Base-by-base conservation (phyloP, 1,140 invertebrate genomes). In the Hyles vespertilio region DNA sequence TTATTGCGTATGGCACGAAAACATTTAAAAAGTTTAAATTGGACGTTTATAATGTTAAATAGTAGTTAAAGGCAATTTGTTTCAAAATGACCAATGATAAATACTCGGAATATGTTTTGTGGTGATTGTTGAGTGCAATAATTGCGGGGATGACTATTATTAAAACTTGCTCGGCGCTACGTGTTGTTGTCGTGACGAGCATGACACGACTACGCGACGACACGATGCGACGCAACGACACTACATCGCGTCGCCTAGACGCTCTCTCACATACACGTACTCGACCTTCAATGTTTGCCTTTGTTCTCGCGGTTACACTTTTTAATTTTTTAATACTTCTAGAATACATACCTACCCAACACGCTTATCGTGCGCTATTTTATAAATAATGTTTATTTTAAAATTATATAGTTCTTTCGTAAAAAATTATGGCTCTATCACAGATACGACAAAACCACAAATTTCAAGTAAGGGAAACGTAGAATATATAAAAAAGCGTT, bases 51-150 rank as follows among this genome's bases (percentile, higher is more conserved):
- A 58, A 63, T 64, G 40, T 63, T 55, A 52, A 59, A 63, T 59
- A 69, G 65, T 70, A 60, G 61, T 56, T 74, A 62, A 69, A 79
- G 69, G 74, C 78, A 76, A 78, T 74, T 71, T 56, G 64, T 72
- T 79, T 67, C 74, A 68, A 77, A 77, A 74, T 77, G 68, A 79
- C 77, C 68, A 71, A 65, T 72, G 67, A 72, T 81, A 75, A 78
- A 67, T 68, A 70, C 49, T 61, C 47, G 50, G 51, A 60, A 47
- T 58, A n/a, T 34, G 77, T 79, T 75, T 78, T 79, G 58, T 63
- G 6, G n/a, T 56, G 60, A 61, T 67, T 57, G 66, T 32, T 55
- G 50, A 58, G 49, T 63, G 59, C 48, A 60, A 63, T 67, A 69
- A 65, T 70, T 72, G 59, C 52, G 45, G 57, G 54, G 43, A 48